phyloP scores from a whole-genome alignment of 2,113 vertebrate species.

The Argyrosomus japonicus region DNA sequence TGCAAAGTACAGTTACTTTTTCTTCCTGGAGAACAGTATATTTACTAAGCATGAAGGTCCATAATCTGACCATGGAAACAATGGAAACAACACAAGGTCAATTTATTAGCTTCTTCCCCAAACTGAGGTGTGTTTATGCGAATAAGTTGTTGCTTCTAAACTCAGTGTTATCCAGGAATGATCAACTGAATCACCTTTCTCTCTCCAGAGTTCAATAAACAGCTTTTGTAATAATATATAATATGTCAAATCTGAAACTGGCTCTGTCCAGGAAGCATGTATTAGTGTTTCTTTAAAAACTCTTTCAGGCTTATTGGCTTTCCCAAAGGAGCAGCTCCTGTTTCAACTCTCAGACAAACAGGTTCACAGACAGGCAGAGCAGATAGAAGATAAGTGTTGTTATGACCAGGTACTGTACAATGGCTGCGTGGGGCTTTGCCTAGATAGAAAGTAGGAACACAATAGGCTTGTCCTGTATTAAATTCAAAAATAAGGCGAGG shows the following conservation, averaged over 20 bases:
- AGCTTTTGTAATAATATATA: slow-evolving; percentile 5
- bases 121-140: too few relatives aligned
- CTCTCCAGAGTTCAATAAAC: slow-evolving; percentile 9
- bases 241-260: not conserved
- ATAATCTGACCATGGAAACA: not conserved
- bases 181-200: not conserved
- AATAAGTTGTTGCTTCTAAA: slow-evolving; percentile 6
- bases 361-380: slow-evolving; percentile 15
- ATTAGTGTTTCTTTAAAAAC: slow-evolving; percentile 27
- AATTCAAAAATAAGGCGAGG: not conserved
- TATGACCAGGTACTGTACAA: slow-evolving; percentile 38
- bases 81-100: not conserved
- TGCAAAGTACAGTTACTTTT: not conserved
- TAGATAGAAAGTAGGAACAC: slow-evolving; percentile 24
- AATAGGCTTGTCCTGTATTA: slow-evolving; percentile 4
- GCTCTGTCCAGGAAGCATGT: not conserved
- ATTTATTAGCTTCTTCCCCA: not conserved
- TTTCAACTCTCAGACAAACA: slow-evolving; percentile 44
- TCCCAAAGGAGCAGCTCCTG: slow-evolving; percentile 31
- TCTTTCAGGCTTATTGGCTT: slow-evolving; percentile 32
- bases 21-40: not conserved
- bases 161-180: slow-evolving; percentile 1
- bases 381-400: slow-evolving; percentile 38
- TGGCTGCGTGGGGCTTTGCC: slow-evolving; percentile 16
- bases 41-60: not conserved